Base-by-base conservation (phyloP, 2,888 invertebrate species). In the Lasioglossum malachurum region DNA sequence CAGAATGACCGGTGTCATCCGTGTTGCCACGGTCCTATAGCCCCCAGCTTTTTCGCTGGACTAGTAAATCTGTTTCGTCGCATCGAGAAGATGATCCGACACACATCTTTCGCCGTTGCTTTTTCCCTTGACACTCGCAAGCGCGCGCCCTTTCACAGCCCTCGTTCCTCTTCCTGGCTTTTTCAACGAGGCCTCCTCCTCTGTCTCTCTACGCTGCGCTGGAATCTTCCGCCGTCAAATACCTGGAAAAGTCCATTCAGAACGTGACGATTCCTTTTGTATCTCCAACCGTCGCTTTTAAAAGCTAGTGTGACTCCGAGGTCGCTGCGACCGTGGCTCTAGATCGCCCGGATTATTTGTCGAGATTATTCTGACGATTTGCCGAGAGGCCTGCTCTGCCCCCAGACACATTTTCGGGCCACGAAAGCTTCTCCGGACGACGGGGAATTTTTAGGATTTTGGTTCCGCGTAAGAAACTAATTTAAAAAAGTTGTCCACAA, bases 241-340 rank as follows among this genome's bases (percentile, higher is more conserved):
- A 93, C 93, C 92, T 93, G 91, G 88, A 86, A 88, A 87, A 91
- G 84, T 92, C 92, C 92, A 93, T 93, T 93, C 93, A 93, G 90
- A 89, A 86, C 90, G 90, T 91, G 44, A 67, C 78, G 92, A 92
- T 92, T 91, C 91, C 88, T 84, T 89, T 88, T 90, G 82, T 83
- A 84, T 81, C 86, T 31, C 81, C 82, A 83, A 75, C 84, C 86
- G 81, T 88, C 88, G 80, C 87, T 81, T 87, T 78, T 78, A 78
- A 78, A 72, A 78, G 82, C 75, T 77, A 81, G 67, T 14, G 86
- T 86, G 81, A 86, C 86, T 85, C 74, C 31, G 41, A 41, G 76
- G 41, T 46, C 46, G 67, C 67, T 60, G 77, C 64, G 64, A 31
- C 27, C 31, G 31, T 31, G 64, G 14, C 27, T 69, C 53, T 57